Base-by-base conservation (phyloP, 1,140 invertebrate species). In the Cotesia glomerata region DNA sequence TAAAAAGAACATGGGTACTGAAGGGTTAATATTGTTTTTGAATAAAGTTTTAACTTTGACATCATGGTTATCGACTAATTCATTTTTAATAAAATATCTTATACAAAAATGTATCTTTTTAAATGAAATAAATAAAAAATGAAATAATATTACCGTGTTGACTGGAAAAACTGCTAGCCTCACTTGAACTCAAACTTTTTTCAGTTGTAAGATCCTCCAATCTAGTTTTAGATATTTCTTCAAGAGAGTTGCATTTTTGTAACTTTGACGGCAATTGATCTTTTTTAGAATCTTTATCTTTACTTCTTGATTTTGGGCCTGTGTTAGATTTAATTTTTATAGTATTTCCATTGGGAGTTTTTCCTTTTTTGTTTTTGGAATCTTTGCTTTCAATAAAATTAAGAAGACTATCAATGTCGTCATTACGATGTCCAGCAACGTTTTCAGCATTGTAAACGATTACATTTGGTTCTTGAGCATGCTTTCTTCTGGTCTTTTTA, bases 181-280 rank as follows among this genome's bases (percentile, higher is more conserved):
- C 82, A 69, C 82, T 84, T 13, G 84, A 85, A 71, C 79, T 82
- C 8, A 78, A 74, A 54, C 81, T 83, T 65, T 87, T 84, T 54
- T 82, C 86, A 61, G 85, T 84, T 8, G 90, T 91, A 61, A 92
- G 86, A 80, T 93, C 92, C 77, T 92, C 91, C 18, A 93, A 83
- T 84, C 90, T 92, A 11, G 90, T 91, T 66, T 90, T 90, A 2
- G 91, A 92, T 72, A 93, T 90, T 83, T 93, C 92, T 82, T 93
- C 92, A 45, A 93, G 81, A 9, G 91, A 92, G 76, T 91, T 90
- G 52, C 91, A 90, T 74, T 91, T 91, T 79, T 92, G 89, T 51
- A 90, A 78, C 64, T 88, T 86, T 35, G 82, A 87, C 78, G 85
- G 64, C 75, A 84, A 85, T 79, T 84, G 81, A 79, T 86, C 85